Evolutionary conservation across 2,888 invertebrate genomes (phyloP), one percentile per base, ranked within the genome.

Genomic region (Helobdella robusta): DNA sequence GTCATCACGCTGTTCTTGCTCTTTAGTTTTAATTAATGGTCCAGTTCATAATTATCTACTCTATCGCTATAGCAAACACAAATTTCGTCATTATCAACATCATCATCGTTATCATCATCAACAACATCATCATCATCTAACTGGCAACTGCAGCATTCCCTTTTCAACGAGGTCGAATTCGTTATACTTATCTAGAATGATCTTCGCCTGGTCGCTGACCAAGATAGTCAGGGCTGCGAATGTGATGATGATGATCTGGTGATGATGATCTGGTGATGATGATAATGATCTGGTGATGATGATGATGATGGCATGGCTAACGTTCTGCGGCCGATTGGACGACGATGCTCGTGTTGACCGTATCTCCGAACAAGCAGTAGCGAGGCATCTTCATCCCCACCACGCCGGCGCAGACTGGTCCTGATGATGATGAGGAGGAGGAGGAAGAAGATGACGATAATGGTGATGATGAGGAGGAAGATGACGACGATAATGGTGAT

Each of bases 311-410:
- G 40, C 11, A 11, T 34, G 23, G 52, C 66, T 56, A 23, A 68
- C 68, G 63, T 59, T 58, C 50, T 2, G 61, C 66, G 18, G 32
- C 25, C 15, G 63, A 36, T 48, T 68, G 62, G 25, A 68, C 63
- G 50, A 32, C 34, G 15, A 62, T 50, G 20, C 66, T 44, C 18
- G 64, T 68, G 61, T 68, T 68, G 63, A 68, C 64, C 1, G 68
- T 68, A 40, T 68, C 68, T 0, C 68, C 68, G 23, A 68, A 59
- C 15, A 68, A 52, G 46, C 68, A 68, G 35, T 68, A 68, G 23
- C 68, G 59, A 1, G 66, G 66, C 66, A 66, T 66, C 32, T 66
- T 66, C 0, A 50, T 44, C n/a, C 66, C 66, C 6, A 66, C 66
- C 15, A 66, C 60, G 8, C 66, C 66, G 18, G 66, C 66, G 28